Evolutionary conservation across 1,140 invertebrate genomes (phyloP).

Genomic region (Anastrepha obliqua): DNA sequence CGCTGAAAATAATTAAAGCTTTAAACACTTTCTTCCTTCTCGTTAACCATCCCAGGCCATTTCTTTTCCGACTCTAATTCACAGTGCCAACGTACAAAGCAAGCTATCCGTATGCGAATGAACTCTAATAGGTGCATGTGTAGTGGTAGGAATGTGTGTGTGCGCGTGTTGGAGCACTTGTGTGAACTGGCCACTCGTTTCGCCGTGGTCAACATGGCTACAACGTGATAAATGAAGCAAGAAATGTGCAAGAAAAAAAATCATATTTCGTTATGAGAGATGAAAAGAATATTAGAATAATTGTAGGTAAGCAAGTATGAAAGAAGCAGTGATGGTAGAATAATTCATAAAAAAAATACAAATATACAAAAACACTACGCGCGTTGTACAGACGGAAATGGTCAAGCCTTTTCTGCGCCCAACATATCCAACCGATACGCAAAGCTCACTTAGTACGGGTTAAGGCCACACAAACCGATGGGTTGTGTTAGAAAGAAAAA

Average conservation of each 20-base stretch:
- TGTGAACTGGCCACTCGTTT: background rate
- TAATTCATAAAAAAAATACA: background rate
- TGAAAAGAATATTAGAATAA: background rate
- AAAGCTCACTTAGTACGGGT: background rate
- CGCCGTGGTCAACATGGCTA: background rate
- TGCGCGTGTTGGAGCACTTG: background rate
- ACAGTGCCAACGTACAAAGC: background rate
- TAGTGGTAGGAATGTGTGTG: background rate
- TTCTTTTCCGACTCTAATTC: slow-evolving; percentile 6
- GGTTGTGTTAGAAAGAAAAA: background rate
- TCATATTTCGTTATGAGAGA: background rate
- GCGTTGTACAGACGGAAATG: background rate
- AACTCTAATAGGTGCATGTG: background rate
- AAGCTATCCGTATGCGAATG: background rate
- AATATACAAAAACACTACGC: background rate
- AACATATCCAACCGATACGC: background rate
- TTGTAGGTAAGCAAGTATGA: background rate
- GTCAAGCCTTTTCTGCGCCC: background rate
- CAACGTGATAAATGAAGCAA: slow-evolving; percentile 24
- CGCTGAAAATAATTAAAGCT: slow-evolving; percentile 21
- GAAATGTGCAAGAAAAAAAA: background rate
- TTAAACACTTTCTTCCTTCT: slow-evolving; percentile 33
- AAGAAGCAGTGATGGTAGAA: background rate
- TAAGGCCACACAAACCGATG: background rate
- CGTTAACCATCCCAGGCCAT: background rate